Conservation (phyloP, 2,888 invertebrate genomes). For the Phalera bucephala region DNA sequence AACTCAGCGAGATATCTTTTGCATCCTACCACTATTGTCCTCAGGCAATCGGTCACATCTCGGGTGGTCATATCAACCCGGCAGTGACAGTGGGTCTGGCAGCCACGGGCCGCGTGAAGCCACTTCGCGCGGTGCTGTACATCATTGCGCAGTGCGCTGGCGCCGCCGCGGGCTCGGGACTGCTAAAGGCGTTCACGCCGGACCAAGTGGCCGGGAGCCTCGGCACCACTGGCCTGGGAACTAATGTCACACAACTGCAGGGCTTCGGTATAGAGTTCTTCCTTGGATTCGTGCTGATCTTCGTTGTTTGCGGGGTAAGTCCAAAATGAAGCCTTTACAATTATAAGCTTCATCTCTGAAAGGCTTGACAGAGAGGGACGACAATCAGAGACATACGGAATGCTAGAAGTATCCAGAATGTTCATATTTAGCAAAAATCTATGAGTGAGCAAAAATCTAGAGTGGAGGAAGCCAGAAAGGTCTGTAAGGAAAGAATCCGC, state of each 20-base stretch:
- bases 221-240: constrained; percentile 87
- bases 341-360: too few relatives aligned
- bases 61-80: constrained; percentile 96
- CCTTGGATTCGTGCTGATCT: constrained; percentile 93
- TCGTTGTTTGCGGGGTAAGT: constrained; percentile 94
- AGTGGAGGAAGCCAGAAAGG: too few relatives aligned
- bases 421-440: too few relatives aligned
- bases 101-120: constrained; percentile 89
- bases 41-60: constrained; percentile 92
- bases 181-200: constrained; percentile 89
- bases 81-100: constrained; percentile 93
- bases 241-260: constrained; percentile 86
- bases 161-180: constrained; percentile 90
- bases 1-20: too few relatives aligned
- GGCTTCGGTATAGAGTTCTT: constrained; percentile 96
- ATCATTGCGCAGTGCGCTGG: constrained; percentile 92
- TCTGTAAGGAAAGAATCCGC: too few relatives aligned
- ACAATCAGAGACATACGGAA: too few relatives aligned
- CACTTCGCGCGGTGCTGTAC: constrained; percentile 89
- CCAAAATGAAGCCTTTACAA: neutral
- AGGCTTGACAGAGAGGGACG: too few relatives aligned
- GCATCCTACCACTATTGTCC: too few relatives aligned
- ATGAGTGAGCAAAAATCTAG: too few relatives aligned
- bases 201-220: constrained; percentile 83
- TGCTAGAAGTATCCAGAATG: too few relatives aligned